phyloP scores from a whole-genome alignment of 1,140 invertebrate genomes.

The Drosophila murphyi region DNA sequence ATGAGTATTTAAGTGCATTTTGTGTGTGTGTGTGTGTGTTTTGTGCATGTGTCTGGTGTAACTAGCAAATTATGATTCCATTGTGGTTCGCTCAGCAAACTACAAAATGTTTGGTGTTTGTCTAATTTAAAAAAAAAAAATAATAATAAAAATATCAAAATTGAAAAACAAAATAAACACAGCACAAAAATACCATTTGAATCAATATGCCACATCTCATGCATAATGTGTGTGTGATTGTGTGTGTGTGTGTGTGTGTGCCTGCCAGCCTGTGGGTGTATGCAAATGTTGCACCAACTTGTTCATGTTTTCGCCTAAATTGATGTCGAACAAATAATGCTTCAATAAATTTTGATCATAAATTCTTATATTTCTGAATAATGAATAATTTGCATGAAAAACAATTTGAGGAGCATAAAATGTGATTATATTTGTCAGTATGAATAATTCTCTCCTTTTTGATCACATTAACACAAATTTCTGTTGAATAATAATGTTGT shows the following conservation, averaged over 20 bases:
- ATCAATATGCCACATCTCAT: conserved; percentile 8
- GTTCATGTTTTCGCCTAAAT: conserved; percentile 22
- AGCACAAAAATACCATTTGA: conserved; percentile 3
- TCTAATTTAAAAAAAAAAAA: conserved; percentile 1
- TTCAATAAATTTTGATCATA: conserved; percentile 8
- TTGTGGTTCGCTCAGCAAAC: conserved; percentile 8
- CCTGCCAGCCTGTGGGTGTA: background rate
- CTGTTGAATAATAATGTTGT: background rate
- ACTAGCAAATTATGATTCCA: background rate
- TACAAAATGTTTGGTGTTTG: conserved; percentile 12
- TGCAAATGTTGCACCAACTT: conserved; percentile 21
- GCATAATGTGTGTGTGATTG: background rate
- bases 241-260: background rate
- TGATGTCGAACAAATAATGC: conserved; percentile 13
- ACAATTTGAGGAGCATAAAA: background rate
- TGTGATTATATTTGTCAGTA: conserved; percentile 1
- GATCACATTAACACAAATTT: background rate
- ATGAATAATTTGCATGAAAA: background rate
- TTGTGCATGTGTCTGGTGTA: background rate
- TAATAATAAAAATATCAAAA: background rate
- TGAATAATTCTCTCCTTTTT: background rate
- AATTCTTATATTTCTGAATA: background rate
- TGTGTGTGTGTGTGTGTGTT: background rate
- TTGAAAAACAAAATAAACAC: background rate
- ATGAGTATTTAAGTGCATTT: conserved; percentile 6